Evolutionary conservation across 35 echinoderm and acorn worm species (phyloP).

Genomic region (Chiridota heheva): DNA sequence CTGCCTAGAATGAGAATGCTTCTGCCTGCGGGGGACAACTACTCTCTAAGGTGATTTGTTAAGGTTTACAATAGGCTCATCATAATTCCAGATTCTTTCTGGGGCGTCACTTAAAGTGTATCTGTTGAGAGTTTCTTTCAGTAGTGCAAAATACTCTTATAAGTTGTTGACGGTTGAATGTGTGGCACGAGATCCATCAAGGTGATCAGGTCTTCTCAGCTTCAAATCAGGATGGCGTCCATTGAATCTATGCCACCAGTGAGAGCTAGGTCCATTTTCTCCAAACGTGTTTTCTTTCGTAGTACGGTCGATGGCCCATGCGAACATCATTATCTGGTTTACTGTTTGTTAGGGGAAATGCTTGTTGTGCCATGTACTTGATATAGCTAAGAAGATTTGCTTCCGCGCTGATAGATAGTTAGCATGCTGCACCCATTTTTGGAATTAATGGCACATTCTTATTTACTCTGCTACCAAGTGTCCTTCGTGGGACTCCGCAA

Average conservation of each 20-base stretch:
- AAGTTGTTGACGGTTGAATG: conserved; percentile 11
- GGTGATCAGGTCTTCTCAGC: not conserved
- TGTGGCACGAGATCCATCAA: not conserved
- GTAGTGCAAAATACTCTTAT: conserved; percentile 37
- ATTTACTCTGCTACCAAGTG: conserved; percentile 21
- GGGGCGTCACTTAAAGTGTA: not conserved
- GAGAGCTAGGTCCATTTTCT: conserved; percentile 38
- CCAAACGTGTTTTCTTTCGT: too few relatives aligned
- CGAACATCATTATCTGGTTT: too few relatives aligned
- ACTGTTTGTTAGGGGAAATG: too few relatives aligned
- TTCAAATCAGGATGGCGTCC: conserved; percentile 17
- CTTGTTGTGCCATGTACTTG: too few relatives aligned
- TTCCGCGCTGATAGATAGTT: too few relatives aligned
- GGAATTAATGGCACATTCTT: not conserved
- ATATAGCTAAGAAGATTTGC: too few relatives aligned
- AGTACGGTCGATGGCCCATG: too few relatives aligned
- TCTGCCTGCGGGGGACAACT: not conserved
- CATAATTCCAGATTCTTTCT: conserved; percentile 39
- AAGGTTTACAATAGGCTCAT: conserved; percentile 41
- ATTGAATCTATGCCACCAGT: conserved; percentile 36
- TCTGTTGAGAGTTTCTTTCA: not conserved
- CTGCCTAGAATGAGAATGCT: conserved; percentile 4
- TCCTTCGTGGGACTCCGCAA: conserved; percentile 17
- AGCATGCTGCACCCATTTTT: conserved; percentile 5
- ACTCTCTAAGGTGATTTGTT: conserved; percentile 47